Evolutionary conservation across 2,888 invertebrate species (phyloP), one percentile per base, ranked within the genome.

Genomic region (Erebia palarica): DNA sequence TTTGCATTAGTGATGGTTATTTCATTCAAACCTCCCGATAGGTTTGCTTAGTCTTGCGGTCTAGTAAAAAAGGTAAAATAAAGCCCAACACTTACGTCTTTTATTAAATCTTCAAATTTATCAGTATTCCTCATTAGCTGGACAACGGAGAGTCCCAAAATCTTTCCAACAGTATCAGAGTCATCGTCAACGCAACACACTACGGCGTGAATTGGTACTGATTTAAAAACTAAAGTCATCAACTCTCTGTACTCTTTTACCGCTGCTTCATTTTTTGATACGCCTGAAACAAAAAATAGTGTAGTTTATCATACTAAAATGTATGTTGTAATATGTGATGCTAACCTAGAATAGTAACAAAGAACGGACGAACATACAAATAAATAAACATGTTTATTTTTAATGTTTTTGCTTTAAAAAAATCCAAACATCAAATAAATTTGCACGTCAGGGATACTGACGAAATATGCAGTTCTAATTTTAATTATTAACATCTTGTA

Each of bases 151-250:
- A 63, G 47, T 8, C 63, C 63, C 21, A 63, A 13, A 21, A 63
- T 63, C 49, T 49, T 49, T 5, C 63, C 63, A 10, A 8, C 14
- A 13, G 55, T 55, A 13, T 42, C n/a, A 1, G 65, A 27, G 36
- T 65, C 55, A 49, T 86, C 86, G 1, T 79, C 64, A 9, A 63
- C 2, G 63, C 82, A 84, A 74, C 88, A 87, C 16, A 84, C 73
- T 0, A 78, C 73, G 11, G 77, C 75, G 18, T 79, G 74, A 49
- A 73, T 73, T 3, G 72, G 65, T 5, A 75, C 69, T 1, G 75
- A 58, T 8, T 72, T 74, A 27, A 76, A 73, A 53, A 73, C 70
- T 2, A 75, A 60, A 3, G 59, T 47, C 7, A 78, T 3, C 4
- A 74, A 53, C 44, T 71, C 58, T 65, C 74, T 72, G 36, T 77